A percentile compares a stretch with the other conserved stretches of the same genome.
Conservation (phyloP, 2,113 vertebrate species). For the Lathamus discolor region DNA sequence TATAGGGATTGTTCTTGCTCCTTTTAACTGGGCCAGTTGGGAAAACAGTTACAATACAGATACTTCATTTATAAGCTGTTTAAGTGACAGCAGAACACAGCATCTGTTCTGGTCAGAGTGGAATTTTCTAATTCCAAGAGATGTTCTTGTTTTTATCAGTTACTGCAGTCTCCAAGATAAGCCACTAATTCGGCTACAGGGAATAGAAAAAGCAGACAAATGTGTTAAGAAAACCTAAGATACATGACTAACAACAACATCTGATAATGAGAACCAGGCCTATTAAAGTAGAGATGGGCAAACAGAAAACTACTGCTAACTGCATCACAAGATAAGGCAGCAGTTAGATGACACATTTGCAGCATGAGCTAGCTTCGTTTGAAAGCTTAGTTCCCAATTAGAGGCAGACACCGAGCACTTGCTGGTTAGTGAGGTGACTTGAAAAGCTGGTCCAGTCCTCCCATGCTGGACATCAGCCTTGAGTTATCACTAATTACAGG, state of each 20-base stretch:
- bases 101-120: not conserved
- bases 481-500: not conserved
- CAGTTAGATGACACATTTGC: not conserved
- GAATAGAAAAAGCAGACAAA: not conserved
- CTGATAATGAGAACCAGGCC: not conserved
- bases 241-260: not conserved
- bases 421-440: not conserved
- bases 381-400: not conserved
- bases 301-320: not conserved
- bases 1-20: not conserved
- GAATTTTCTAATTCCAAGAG: not conserved
- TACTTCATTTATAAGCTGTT: not conserved
- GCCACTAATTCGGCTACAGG: not conserved
- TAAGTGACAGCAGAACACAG: not conserved
- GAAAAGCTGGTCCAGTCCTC: not conserved
- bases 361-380: not conserved
- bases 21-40: not conserved
- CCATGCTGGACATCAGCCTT: not conserved
- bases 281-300: not conserved
- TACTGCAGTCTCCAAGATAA: not conserved
- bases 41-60: not conserved
- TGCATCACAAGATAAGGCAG: not conserved
- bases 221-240: not conserved
- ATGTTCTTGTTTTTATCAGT: not conserved
- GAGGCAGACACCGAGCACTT: not conserved